A percentile compares a stretch with the other conserved stretches of the same genome.
phyloP scores from a whole-genome alignment of 2,888 invertebrate species.

The Drosophila quinaria region DNA sequence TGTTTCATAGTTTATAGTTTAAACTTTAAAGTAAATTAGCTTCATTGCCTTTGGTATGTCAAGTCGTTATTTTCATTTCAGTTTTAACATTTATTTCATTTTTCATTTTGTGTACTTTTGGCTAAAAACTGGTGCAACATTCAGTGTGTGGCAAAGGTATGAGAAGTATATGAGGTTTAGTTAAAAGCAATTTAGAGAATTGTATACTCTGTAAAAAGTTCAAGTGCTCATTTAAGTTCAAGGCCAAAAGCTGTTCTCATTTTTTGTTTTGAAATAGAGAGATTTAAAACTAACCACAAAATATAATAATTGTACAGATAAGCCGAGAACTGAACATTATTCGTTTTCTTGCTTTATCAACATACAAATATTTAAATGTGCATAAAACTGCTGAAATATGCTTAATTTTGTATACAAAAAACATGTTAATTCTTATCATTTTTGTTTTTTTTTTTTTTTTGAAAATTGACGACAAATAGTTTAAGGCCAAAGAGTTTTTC shows the following conservation, averaged over 20 bases:
- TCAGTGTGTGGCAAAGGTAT: constrained; percentile 25
- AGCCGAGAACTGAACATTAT: constrained; percentile 7
- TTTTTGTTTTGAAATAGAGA: neutral
- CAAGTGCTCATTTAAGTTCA: constrained; percentile 27
- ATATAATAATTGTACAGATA: constrained; percentile 10
- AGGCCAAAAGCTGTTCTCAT: constrained; percentile 15
- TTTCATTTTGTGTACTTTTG: constrained; percentile 14
- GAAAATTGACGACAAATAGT: constrained; percentile 30
- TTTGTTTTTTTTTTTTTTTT: constrained; percentile 1
- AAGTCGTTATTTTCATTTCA: constrained; percentile 37
- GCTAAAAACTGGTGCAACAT: constrained; percentile 45
- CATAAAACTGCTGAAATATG: constrained; percentile 13
- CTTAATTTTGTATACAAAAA: constrained; percentile 3
- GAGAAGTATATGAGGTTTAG: constrained; percentile 33
- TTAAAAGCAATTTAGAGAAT: constrained; percentile 5
- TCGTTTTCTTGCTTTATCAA: constrained; percentile 3
- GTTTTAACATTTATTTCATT: constrained; percentile 36
- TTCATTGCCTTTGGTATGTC: constrained; percentile 71
- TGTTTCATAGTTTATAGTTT: constrained; percentile 27
- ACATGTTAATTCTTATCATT: neutral
- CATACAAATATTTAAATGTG: constrained; percentile 36
- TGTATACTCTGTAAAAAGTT: constrained; percentile 33
- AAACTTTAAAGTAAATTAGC: constrained; percentile 70
- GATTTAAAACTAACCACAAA: constrained; percentile 11
- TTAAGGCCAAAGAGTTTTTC: constrained; percentile 22